Evolutionary conservation across 1,140 invertebrate species (phyloP).

Genomic region (Pomacea maculata): DNA sequence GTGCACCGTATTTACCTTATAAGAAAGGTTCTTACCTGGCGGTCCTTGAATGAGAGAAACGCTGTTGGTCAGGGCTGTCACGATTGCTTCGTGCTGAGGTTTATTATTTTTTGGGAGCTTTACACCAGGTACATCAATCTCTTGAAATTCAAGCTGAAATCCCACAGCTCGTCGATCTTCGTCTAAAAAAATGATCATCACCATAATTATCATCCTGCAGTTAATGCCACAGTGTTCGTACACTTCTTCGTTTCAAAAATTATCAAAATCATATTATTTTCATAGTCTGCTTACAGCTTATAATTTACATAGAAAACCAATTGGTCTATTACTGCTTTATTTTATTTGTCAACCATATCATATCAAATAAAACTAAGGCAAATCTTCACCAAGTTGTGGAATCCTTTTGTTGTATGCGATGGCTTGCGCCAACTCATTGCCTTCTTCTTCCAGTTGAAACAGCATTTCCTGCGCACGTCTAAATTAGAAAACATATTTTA

Average conservation of each 20-base stretch:
- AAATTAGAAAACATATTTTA: too few relatives aligned
- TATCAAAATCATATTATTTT: too few relatives aligned
- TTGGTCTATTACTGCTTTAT: too few relatives aligned
- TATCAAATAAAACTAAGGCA: background rate
- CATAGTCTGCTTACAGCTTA: too few relatives aligned
- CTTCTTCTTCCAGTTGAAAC: constrained; percentile 14
- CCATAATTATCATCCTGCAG: too few relatives aligned
- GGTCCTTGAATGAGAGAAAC: constrained; percentile 55
- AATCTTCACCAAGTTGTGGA: constrained; percentile 20
- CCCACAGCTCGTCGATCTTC: too few relatives aligned
- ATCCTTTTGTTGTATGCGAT: constrained; percentile 24
- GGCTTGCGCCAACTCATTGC: constrained; percentile 19
- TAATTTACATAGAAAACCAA: background rate
- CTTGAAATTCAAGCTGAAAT: background rate
- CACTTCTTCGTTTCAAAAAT: too few relatives aligned
- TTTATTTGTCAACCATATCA: background rate
- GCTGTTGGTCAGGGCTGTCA: constrained; percentile 32
- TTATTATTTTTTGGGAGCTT: constrained; percentile 36
- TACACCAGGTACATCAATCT: background rate
- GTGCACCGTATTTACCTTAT: too few relatives aligned
- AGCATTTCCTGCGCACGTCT: constrained; percentile 31
- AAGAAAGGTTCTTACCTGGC: constrained; percentile 38
- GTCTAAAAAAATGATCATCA: too few relatives aligned
- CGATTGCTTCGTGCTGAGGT: constrained; percentile 37
- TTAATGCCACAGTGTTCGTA: too few relatives aligned